A percentile compares a stretch with the other conserved stretches of the same genome.
Evolutionary conservation across 1,140 invertebrate species (phyloP).

Genomic region (Coenobita brevimanus): DNA sequence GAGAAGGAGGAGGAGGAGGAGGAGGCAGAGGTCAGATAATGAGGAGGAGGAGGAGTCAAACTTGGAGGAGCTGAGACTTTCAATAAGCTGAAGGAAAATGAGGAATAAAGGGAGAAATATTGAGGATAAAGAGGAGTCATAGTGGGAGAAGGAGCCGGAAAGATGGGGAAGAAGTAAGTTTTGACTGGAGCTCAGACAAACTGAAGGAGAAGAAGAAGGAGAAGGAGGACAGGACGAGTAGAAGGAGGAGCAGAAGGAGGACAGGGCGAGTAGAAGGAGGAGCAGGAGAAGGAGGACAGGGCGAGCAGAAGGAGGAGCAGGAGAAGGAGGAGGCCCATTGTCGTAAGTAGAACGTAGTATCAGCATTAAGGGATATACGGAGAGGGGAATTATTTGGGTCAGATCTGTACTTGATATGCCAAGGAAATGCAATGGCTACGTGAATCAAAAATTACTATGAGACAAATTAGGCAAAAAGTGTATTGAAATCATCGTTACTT

Average conservation of each 20-base stretch:
- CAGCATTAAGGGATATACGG: not conserved
- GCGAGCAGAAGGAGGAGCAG: not conserved
- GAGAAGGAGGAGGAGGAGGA: too few species aligned
- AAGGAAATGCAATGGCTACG: too few species aligned
- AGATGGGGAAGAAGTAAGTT: not conserved
- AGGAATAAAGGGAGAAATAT: too few species aligned
- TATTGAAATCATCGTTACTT: too few species aligned
- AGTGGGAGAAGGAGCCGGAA: not conserved
- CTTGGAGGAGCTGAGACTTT: too few species aligned
- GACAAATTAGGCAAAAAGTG: too few species aligned
- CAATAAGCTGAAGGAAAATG: too few species aligned
- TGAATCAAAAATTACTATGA: too few species aligned
- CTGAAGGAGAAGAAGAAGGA: not conserved
- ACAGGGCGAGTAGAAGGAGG: conserved; percentile 18
- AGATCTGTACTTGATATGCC: too few species aligned
- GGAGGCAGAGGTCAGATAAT: too few species aligned
- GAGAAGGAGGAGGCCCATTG: conserved; percentile 18
- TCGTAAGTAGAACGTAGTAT: not conserved
- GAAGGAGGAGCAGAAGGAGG: not conserved
- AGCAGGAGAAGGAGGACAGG: not conserved
- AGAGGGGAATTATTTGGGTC: not conserved
- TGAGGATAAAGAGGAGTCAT: not conserved
- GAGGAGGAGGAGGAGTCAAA: too few species aligned
- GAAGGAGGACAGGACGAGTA: not conserved
- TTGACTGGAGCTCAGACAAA: not conserved